Percentiles rank a stretch among this genome's conserved stretches.
Conservation (phyloP, 2,888 invertebrate species). For the Macaria liturata region DNA sequence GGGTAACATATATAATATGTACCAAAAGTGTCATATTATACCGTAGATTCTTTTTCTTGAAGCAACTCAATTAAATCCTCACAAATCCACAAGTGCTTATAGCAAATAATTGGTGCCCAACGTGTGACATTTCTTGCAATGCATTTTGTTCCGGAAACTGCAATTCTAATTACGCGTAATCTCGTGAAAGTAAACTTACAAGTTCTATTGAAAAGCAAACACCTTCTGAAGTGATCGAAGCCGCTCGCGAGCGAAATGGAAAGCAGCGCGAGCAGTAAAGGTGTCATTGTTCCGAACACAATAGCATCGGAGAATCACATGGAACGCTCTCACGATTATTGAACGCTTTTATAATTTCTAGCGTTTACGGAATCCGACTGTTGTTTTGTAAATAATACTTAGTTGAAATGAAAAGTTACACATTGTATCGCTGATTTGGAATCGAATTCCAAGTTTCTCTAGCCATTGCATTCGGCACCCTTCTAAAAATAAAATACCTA, state of each 20-base stretch:
- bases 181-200: slow-evolving; percentile 50
- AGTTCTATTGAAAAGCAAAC: slow-evolving; percentile 45
- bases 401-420: background rate
- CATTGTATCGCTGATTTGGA: background rate
- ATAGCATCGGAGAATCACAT: slow-evolving; percentile 25
- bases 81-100: too few relatives aligned
- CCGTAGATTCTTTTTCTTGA: too few relatives aligned
- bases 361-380: slow-evolving; percentile 30
- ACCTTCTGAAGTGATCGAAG: slow-evolving; percentile 42
- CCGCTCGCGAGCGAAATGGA: slow-evolving; percentile 40
- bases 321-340: slow-evolving; percentile 41
- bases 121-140: background rate
- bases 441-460: too few relatives aligned
- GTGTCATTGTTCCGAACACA: slow-evolving; percentile 47
- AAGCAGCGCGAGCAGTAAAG: slow-evolving; percentile 42
- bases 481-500: too few relatives aligned
- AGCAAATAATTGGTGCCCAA: slow-evolving; percentile 2
- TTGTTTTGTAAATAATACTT: slow-evolving; percentile 42
- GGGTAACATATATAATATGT: too few relatives aligned
- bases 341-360: slow-evolving; percentile 35
- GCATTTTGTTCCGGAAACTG: too few relatives aligned
- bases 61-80: too few relatives aligned
- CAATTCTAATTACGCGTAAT: too few relatives aligned
- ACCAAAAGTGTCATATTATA: too few relatives aligned
- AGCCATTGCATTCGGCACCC: too few relatives aligned